Conservation (phyloP, 2,797 vertebrate genomes). For the Argya squamiceps region DNA sequence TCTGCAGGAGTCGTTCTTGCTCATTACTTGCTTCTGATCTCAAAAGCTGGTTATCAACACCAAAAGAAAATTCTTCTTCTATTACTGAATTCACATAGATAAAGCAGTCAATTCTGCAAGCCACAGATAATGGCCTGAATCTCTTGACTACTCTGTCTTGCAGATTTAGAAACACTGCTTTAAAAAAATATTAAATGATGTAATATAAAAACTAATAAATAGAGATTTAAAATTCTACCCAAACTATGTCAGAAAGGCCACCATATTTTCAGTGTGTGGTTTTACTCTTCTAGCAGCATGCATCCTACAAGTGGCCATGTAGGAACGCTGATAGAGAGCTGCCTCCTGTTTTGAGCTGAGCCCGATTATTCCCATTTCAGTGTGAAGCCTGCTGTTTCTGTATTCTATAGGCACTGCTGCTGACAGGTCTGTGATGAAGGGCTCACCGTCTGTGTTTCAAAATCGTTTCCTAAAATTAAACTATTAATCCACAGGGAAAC, state of each 20-base stretch:
- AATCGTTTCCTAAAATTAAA: slow-evolving; percentile 19
- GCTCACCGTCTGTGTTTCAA: not conserved
- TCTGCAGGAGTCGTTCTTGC: not conserved
- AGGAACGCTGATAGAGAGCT: not conserved
- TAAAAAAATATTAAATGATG: not conserved
- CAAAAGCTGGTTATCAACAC: not conserved
- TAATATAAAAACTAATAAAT: not conserved
- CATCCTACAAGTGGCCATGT: accelerated
- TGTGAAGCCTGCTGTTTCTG: not conserved
- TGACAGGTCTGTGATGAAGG: not conserved
- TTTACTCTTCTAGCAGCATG: not conserved
- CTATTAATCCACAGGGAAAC: slow-evolving; percentile 8
- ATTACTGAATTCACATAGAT: not conserved
- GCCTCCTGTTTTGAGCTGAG: not conserved
- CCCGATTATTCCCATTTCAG: not conserved
- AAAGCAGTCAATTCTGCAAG: not conserved
- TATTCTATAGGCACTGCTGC: not conserved
- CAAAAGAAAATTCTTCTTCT: not conserved
- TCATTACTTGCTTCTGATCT: not conserved
- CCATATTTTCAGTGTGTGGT: not conserved
- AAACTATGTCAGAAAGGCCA: not conserved
- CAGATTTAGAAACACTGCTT: not conserved
- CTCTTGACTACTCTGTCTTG: not conserved
- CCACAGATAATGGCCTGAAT: not conserved
- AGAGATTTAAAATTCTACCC: not conserved